phyloP scores from a whole-genome alignment of 2,888 invertebrate genomes.

The Norana najaformis region DNA sequence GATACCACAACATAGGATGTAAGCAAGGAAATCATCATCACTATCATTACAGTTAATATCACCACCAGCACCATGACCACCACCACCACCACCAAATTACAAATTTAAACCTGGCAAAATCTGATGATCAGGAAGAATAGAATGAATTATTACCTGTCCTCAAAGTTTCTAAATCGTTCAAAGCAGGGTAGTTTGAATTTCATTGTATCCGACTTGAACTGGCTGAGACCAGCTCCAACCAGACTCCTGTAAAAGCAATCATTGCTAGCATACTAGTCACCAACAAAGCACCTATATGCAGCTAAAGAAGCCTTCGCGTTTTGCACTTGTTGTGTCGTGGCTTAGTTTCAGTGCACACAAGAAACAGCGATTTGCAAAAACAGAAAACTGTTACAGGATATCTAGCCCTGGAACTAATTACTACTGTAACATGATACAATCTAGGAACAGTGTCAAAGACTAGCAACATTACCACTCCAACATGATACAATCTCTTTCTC shows the following conservation, averaged over 20 bases:
- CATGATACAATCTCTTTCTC: no score
- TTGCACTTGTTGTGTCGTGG: background rate
- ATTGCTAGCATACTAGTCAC: background rate
- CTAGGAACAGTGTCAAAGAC: background rate
- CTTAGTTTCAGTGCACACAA: background rate
- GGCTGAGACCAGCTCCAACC: constrained; percentile 48
- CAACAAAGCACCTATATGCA: background rate
- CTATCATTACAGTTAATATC: background rate
- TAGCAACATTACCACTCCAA: constrained; percentile 1
- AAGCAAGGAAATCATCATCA: background rate
- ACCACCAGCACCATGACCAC: background rate
- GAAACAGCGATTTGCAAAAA: background rate
- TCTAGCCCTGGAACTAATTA: background rate
- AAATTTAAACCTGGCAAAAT: background rate
- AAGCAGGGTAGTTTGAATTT: constrained; percentile 46
- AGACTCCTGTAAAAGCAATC: constrained; percentile 39
- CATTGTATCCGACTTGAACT: constrained; percentile 46
- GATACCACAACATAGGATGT: background rate
- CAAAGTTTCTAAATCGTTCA: constrained; percentile 48
- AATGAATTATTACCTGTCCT: constrained; percentile 45
- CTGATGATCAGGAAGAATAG: background rate
- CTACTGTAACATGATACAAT: background rate
- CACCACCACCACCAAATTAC: background rate
- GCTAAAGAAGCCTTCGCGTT: background rate
- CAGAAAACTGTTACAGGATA: background rate